phyloP scores from a whole-genome alignment of 2,888 invertebrate species.

The Pasiphila rectangulata region DNA sequence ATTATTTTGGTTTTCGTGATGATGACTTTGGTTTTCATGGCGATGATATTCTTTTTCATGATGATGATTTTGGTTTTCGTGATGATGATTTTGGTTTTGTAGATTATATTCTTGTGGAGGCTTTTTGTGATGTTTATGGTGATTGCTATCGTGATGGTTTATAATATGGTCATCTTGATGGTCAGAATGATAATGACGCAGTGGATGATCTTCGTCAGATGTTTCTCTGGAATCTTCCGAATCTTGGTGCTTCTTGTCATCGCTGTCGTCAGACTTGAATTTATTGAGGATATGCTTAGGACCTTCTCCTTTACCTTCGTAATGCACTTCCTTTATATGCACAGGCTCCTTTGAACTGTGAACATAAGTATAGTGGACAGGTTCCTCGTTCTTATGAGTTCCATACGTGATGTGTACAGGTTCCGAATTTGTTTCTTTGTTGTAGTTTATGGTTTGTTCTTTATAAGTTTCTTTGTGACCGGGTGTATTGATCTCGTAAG shows the following conservation, averaged over 20 bases:
- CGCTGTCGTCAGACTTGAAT: constrained; percentile 47
- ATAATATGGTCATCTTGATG: constrained; percentile 23
- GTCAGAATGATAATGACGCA: constrained; percentile 24
- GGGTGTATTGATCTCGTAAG: constrained; percentile 65
- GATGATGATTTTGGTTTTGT: constrained; percentile 10
- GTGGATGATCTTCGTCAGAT: constrained; percentile 32
- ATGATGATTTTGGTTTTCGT: constrained; percentile 9
- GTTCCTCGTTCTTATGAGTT: constrained; percentile 53
- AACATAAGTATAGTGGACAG: constrained; percentile 57
- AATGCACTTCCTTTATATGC: constrained; percentile 48
- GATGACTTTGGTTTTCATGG: constrained; percentile 5
- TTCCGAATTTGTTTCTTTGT: constrained; percentile 60
- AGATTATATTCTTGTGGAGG: no score
- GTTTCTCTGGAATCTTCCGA: constrained; percentile 35
- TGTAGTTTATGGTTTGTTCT: constrained; percentile 63
- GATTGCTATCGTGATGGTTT: constrained; percentile 7
- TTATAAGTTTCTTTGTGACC: constrained; percentile 66
- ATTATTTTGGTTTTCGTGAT: constrained; percentile 7
- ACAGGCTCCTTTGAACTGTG: constrained; percentile 51
- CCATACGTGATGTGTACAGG: constrained; percentile 60
- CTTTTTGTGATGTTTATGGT: constrained; percentile 22
- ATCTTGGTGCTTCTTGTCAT: constrained; percentile 28
- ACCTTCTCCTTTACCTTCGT: constrained; percentile 46
- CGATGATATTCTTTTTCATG: constrained; percentile 5
- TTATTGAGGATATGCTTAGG: constrained; percentile 57